phyloP scores from a whole-genome alignment of 2,113 vertebrate genomes.

The Glaucomys volans region DNA sequence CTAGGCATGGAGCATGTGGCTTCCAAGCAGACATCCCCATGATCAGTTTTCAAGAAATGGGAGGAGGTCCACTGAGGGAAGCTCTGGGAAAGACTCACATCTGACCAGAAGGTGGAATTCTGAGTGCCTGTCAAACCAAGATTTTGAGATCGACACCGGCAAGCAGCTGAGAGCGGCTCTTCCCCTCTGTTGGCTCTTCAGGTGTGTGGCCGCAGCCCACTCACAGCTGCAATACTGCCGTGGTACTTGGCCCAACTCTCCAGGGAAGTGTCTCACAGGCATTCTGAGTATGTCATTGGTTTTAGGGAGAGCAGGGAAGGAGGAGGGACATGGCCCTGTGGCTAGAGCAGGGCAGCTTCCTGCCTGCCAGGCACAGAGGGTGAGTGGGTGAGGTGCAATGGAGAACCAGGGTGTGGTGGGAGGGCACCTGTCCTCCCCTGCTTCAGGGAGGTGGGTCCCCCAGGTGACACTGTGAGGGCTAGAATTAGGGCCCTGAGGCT shows the following conservation, averaged over 20 bases:
- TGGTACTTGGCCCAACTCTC: not conserved
- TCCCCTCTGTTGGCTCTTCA: not conserved
- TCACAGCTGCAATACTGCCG: no score
- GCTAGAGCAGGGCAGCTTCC: not conserved
- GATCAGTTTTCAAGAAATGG: not conserved
- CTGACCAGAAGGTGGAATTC: slow-evolving; percentile 1
- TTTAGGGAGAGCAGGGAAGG: not conserved
- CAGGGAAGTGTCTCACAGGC: not conserved
- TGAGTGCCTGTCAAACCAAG: not conserved
- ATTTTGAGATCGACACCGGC: not conserved
- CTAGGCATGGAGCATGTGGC: not conserved
- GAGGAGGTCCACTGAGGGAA: not conserved
- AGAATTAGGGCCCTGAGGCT: no score
- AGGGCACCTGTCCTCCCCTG: no score
- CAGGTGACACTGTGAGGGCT: not conserved
- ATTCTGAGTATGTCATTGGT: not conserved
- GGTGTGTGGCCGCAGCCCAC: no score
- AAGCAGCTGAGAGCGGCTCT: not conserved
- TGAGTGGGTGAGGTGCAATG: not conserved
- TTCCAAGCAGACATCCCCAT: not conserved
- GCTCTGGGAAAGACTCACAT: not conserved
- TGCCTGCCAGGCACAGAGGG: not conserved
- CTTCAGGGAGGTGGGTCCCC: not conserved
- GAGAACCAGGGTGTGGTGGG: not conserved
- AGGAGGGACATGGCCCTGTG: not conserved